Evolutionary conservation across 1,140 invertebrate genomes (phyloP), one percentile per base, ranked within the genome.

Genomic region (Dufourea novaeangliae): DNA sequence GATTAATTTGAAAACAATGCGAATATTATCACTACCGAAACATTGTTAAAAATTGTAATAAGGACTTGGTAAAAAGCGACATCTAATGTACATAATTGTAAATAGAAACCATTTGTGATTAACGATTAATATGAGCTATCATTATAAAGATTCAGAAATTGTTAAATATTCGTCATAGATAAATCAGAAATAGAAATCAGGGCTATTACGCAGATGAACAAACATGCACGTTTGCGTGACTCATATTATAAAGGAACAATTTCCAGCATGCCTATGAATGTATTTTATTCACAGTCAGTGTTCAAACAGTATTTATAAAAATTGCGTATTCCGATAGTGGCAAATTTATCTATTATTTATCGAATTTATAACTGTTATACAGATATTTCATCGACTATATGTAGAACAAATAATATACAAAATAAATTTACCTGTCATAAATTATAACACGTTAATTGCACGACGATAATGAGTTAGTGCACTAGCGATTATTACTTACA

Each of bases 281-380:
- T 56, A 56, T 56, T 57, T 17, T 56, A 29, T 29, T 39, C 17
- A 3, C 66, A 66, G 68, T 75, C 52, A 56, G 10, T 29, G 2
- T 22, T 57, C 1, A 12, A 2, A 41, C 17, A 32, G 37, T 22
- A 32, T 57, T 8, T 20, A 27, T 27, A 50, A 17, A 29, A 56
- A 54, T 25, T 32, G 8, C 8, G 14, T 0, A 0, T 8, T 5
- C 14, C 37, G 37, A 68, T 46, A 59, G n/a, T 25, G 3, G 25
- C 5, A 52, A 27, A 64, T 75, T 68, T 68, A 57, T 68, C 39
- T 68, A 7, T 27, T 12, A 32, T 71, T 29, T 14, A 11, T 44
- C 25, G 3, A 8, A 22, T 5, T 14, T 8, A 39, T 37, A 29
- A 0, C 14, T 27, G 20, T 17, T 12, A 61, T 39, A 64, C n/a